Base-by-base conservation (phyloP, 2,888 invertebrate genomes). In the Nematopogon swammerdamellus region DNA sequence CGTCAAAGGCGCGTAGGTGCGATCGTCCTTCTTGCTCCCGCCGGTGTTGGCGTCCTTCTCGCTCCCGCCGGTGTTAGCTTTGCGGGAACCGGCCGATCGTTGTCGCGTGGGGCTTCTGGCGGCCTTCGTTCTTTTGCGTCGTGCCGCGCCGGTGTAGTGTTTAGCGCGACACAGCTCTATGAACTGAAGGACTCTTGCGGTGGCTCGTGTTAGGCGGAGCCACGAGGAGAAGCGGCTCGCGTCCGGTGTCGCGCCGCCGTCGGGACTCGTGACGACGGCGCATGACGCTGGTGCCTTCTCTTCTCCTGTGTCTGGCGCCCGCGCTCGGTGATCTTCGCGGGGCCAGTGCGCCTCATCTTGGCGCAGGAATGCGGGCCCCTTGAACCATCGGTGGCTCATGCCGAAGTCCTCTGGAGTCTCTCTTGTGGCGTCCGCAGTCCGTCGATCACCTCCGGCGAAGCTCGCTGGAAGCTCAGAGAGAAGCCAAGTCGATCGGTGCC, bases 361-460 rank as follows among this genome's bases (percentile, higher is more conserved):
- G 18, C 29, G 44, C 1, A 54, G 49, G 29, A 56, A 55, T 44
- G 47, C 48, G 1, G 53, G 52, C 3, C 56, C 52, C 16, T 19
- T 36, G 16, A 50, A 51, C 54, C 54, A 55, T 1, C 30, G 25
- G 18, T 8, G 5, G 3, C 30, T 29, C 17, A 20, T 5, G 6
- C 25, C 36, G 1, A 44, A 29, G 16, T 51, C 45, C 3, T 16
- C 16, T 10, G 44, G 10, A 3, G 43, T 43, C 43, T 43, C 43
- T 25, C 25, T 25, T 4, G 55, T 55, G 11, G 50, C 54, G 45
- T 16, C 25, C 25, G 25, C 5, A 4, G 25, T 25, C 25, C 25
- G 8, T 25, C 25, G 25, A 25, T 25, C 25, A 25, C 25, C 8
- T 25, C 25, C 25, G 25, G 25, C 8, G 25, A 4, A 6, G 25